Evolutionary conservation across 1,140 invertebrate genomes (phyloP).

Genomic region (Pectinophora gossypiella): DNA sequence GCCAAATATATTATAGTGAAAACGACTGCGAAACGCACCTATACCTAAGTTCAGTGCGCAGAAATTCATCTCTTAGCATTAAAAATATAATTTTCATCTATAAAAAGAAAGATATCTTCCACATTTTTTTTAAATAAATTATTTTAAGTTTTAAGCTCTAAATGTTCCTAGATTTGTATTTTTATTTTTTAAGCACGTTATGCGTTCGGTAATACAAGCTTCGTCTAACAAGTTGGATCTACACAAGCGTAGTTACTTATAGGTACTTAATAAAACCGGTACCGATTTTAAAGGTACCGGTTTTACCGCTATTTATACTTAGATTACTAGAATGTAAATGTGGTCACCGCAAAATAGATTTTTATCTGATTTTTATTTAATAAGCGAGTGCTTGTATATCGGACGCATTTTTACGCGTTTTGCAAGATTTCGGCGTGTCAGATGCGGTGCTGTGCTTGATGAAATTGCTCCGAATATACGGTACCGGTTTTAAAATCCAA

Average conservation of each 20-base stretch:
- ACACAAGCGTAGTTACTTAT: too few relatives aligned
- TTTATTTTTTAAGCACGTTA: conserved; percentile 18
- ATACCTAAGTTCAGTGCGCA: background rate
- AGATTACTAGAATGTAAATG: too few relatives aligned
- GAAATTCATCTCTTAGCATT: background rate
- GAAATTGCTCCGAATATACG: too few relatives aligned
- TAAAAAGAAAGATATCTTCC: conserved; percentile 35
- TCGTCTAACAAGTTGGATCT: too few relatives aligned
- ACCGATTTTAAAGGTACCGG: too few relatives aligned
- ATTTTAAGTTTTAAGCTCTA: conserved; percentile 62
- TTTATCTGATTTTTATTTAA: background rate
- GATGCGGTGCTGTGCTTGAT: too few relatives aligned
- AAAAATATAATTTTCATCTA: conserved; percentile 2
- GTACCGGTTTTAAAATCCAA: too few relatives aligned
- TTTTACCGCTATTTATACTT: too few relatives aligned
- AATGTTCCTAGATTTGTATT: conserved; percentile 68
- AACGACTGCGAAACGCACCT: background rate
- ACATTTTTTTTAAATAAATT: conserved; percentile 49
- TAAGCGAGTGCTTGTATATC: background rate
- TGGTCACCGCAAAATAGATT: background rate
- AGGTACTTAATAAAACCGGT: too few relatives aligned
- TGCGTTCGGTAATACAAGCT: too few relatives aligned
- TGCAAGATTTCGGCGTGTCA: too few relatives aligned
- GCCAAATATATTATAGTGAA: background rate
- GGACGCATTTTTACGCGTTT: too few relatives aligned